Percentiles rank a stretch among this genome's conserved stretches.
Conservation (phyloP, 2,888 invertebrate species). For the Trimorus sp. region DNA sequence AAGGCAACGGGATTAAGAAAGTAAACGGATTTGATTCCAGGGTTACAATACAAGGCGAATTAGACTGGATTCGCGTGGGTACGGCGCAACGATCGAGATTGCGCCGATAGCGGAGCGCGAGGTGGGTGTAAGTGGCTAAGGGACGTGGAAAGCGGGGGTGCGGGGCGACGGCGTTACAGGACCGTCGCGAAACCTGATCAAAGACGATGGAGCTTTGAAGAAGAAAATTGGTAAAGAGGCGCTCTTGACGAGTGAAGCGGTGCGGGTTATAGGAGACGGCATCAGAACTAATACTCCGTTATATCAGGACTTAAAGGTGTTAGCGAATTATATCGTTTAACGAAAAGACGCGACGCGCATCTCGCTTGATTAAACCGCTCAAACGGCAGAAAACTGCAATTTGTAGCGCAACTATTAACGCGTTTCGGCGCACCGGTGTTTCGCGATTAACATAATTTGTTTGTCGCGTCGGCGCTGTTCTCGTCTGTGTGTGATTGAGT, state of each 20-base stretch:
- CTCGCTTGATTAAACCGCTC: slow-evolving; percentile 56
- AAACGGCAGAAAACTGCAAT: slow-evolving; percentile 49
- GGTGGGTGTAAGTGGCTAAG: slow-evolving; percentile 61
- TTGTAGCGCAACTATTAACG: slow-evolving; percentile 32
- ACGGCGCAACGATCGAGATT: slow-evolving; percentile 54
- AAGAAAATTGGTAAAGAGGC: slow-evolving; percentile 81
- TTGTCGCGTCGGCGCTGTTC: neutral
- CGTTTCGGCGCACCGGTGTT: neutral
- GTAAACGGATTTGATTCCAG: slow-evolving; percentile 55
- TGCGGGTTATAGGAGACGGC: slow-evolving; percentile 70
- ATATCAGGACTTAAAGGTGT: slow-evolving; percentile 78
- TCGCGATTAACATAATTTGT: slow-evolving; percentile 15
- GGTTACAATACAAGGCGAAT: slow-evolving; percentile 56
- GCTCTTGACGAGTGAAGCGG: slow-evolving; percentile 71
- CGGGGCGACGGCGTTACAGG: slow-evolving; percentile 74
- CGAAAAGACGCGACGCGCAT: slow-evolving; percentile 56
- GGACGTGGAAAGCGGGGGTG: slow-evolving; percentile 62
- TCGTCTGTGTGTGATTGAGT: too few relatives aligned
- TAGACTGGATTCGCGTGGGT: slow-evolving; percentile 35
- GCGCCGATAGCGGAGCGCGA: slow-evolving; percentile 53
- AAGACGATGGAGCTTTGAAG: slow-evolving; percentile 80
- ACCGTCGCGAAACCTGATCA: slow-evolving; percentile 79
- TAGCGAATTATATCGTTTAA: slow-evolving; percentile 75
- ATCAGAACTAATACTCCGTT: slow-evolving; percentile 79
- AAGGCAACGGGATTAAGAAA: slow-evolving; percentile 56